Base-by-base conservation (phyloP, 2,797 vertebrate genomes). In the Mus spretus region DNA sequence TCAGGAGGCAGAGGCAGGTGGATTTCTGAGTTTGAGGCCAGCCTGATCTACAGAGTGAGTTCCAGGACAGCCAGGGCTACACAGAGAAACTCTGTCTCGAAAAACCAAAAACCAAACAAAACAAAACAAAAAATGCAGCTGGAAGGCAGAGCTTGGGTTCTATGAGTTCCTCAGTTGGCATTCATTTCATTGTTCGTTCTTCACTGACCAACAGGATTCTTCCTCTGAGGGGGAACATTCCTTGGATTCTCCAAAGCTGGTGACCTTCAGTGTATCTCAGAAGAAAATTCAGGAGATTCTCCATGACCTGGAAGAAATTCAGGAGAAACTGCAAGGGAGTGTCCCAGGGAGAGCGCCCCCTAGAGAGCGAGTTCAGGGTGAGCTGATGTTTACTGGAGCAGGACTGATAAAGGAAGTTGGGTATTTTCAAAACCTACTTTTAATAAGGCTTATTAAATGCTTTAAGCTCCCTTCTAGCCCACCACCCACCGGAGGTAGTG, bases 231-330 rank as follows among this genome's bases (percentile, higher is more conserved):
- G 79, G 65, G 75, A 97, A 13, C 31, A 50, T 26, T 85, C 50
- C n/a, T 40, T 92, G 95, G 78, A 67, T 59, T 93, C 93, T 80
- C 47, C 61, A 87, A 82, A 94, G 59, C 63, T 3, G 55, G 9
- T 17, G 28, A 74, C 77, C 93, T 95, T 97, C 96, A 95, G 22
- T 84, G 63, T 65, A 15, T 85, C 98, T n/a, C 65, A 96, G 72
- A 70, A 87, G 65, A 98, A 98, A 93, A 94, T 98, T 67, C 79
- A 28, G 89, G 72, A 83, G 75, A 84, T 98, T 97, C 94, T 85
- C 81, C 92, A 15, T 24, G 95, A 97, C 13, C 96, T 98, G 13
- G 91, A 98, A 98, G 94, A 96, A 84, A 98, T 98, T 83, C 98
- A 88, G 93, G 94, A 89, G 83, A 98, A 97, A 72, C 6, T 98